phyloP scores from a whole-genome alignment of 1,140 invertebrate genomes.

The Harpegnathos saltator region DNA sequence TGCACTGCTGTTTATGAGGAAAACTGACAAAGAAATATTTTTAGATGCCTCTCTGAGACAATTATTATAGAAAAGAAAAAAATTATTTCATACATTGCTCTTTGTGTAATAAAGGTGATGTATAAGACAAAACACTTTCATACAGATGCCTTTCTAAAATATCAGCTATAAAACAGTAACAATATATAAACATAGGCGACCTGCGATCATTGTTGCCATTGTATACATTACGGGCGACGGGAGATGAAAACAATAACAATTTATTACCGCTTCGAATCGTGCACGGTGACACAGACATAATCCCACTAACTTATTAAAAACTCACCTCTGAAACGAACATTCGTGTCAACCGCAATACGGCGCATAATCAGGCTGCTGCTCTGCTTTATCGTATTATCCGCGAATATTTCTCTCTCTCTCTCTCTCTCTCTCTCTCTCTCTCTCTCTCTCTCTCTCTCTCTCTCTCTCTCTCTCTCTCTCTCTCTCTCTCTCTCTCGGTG shows the following conservation, averaged over 20 bases:
- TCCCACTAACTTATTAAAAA: background rate
- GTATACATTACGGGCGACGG: background rate
- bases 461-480: background rate
- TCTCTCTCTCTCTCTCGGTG: background rate
- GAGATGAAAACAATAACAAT: background rate
- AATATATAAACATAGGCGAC: too few species aligned
- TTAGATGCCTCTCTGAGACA: too few species aligned
- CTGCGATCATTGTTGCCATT: too few species aligned
- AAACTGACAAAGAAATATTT: too few species aligned
- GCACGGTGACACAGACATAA: background rate
- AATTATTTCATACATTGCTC: too few species aligned
- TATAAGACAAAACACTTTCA: too few species aligned
- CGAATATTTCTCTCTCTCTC: constrained; percentile 20
- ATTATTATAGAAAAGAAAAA: too few species aligned
- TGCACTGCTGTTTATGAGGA: too few species aligned
- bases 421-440: background rate
- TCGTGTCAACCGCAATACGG: background rate
- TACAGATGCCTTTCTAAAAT: too few species aligned
- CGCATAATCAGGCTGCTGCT: background rate
- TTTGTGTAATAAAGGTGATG: too few species aligned
- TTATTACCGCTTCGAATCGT: background rate
- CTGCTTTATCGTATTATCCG: background rate
- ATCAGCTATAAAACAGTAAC: too few species aligned
- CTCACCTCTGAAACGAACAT: background rate
- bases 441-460: too few species aligned